Evolutionary conservation across 2,888 invertebrate genomes (phyloP).

Genomic region (Trichogramma evanescens): DNA sequence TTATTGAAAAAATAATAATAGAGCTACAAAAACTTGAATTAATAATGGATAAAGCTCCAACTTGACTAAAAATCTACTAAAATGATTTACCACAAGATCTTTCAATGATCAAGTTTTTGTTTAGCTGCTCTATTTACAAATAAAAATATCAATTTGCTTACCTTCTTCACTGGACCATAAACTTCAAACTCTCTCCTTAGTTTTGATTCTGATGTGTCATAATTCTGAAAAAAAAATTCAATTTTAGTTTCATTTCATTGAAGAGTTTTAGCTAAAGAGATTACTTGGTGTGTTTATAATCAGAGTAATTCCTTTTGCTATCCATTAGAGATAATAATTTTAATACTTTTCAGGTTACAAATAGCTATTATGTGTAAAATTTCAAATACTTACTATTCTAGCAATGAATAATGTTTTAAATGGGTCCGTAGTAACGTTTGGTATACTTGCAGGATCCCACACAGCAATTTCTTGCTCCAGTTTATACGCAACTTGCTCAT

Average conservation of each 20-base stretch:
- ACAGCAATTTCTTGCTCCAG: conserved; percentile 95
- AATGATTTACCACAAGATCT: neutral
- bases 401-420: conserved; percentile 97
- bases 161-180: conserved; percentile 95
- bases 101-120: neutral
- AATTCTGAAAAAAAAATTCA: conserved; percentile 66
- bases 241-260: conserved; percentile 11
- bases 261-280: neutral
- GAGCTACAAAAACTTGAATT: neutral
- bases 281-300: neutral
- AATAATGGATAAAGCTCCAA: neutral
- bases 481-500: conserved; percentile 95
- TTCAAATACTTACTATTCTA: conserved; percentile 69
- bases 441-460: conserved; percentile 84
- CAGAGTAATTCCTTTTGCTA: neutral
- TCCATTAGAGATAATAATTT: neutral
- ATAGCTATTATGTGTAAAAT: neutral
- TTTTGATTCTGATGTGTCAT: conserved; percentile 98
- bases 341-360: neutral
- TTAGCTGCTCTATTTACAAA: neutral
- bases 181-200: conserved; percentile 95
- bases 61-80: neutral
- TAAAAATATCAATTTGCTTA: conserved; percentile 43
- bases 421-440: conserved; percentile 81
- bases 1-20: neutral